These are phyloP conservation scores for Silvanus unidentatus DNA, from an alignment of 2,888 invertebrate genomes.

Conservation along the genomic window DNA sequence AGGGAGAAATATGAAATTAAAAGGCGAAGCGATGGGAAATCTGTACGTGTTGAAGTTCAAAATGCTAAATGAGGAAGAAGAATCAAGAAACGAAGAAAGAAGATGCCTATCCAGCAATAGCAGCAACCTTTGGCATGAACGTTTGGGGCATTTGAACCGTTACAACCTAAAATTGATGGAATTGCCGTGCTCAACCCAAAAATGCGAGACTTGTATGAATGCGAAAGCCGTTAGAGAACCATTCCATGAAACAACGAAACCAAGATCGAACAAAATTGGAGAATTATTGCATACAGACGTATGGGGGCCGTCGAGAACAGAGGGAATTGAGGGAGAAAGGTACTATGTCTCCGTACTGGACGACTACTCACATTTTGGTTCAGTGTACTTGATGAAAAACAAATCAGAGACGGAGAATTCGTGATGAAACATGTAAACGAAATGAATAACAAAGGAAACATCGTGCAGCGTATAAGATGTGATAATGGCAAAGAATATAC, in stretches of 20 bases:
- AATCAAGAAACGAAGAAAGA: no score
- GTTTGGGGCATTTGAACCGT: not conserved
- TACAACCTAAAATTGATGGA: not conserved
- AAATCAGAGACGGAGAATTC: not conserved
- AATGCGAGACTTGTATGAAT: not conserved
- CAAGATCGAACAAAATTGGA: constrained; percentile 6
- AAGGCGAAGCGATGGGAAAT: not conserved
- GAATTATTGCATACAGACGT: constrained; percentile 10
- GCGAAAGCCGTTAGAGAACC: constrained; percentile 9
- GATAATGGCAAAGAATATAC: constrained; percentile 14
- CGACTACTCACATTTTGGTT: not conserved
- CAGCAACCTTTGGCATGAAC: not conserved
- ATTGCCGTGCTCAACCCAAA: not conserved
- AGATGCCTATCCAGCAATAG: no score
- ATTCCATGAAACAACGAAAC: constrained; percentile 1
- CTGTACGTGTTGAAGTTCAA: not conserved
- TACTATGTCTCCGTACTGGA: not conserved
- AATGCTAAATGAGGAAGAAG: not conserved
- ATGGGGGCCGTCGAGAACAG: constrained; percentile 1
- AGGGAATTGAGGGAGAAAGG: not conserved
- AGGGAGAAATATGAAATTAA: not conserved
- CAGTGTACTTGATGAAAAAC: not conserved
- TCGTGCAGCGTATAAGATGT: not conserved
- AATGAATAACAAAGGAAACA: not conserved
- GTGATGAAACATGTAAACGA: not conserved